Evolutionary conservation across 2,113 vertebrate species (phyloP).

Genomic region (Dendropsophus ebraccatus): DNA sequence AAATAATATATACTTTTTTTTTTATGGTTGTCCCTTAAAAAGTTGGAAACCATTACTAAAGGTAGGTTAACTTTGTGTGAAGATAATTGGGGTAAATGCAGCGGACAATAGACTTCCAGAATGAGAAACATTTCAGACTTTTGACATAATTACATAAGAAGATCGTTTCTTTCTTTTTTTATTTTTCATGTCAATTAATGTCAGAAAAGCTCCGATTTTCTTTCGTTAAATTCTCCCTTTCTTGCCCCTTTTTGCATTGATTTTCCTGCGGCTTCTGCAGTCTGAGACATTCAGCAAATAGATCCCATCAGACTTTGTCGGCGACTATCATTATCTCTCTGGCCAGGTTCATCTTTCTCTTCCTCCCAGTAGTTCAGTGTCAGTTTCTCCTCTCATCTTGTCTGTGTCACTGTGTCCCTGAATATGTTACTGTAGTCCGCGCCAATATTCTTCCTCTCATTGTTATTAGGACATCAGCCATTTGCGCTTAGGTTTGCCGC

Average conservation of each 20-base stretch:
- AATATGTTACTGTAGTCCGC: slow-evolving; percentile 31
- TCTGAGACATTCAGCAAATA: slow-evolving; percentile 26
- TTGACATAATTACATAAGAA: background rate
- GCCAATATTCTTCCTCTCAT: background rate
- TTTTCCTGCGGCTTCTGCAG: background rate
- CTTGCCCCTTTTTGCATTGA: slow-evolving; percentile 6
- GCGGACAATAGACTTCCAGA: too few relatives aligned
- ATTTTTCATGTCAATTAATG: background rate
- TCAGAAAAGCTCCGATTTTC: background rate
- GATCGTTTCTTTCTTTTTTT: background rate
- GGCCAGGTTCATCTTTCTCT: slow-evolving; percentile 20
- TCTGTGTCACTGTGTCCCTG: slow-evolving; percentile 31
- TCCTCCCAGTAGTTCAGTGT: slow-evolving; percentile 36
- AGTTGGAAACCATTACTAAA: too few relatives aligned
- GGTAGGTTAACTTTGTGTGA: too few relatives aligned
- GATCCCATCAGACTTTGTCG: slow-evolving; percentile 20
- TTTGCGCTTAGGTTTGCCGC: background rate
- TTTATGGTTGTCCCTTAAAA: too few relatives aligned
- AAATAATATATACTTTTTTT: too few relatives aligned
- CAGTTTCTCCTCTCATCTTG: slow-evolving; percentile 39
- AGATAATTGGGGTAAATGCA: too few relatives aligned
- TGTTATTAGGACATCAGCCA: background rate
- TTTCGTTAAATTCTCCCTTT: background rate
- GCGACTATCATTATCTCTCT: slow-evolving; percentile 39
- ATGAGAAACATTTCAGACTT: too few relatives aligned